phyloP scores from a whole-genome alignment of 2,113 vertebrate species.

The Pelusios castaneus region DNA sequence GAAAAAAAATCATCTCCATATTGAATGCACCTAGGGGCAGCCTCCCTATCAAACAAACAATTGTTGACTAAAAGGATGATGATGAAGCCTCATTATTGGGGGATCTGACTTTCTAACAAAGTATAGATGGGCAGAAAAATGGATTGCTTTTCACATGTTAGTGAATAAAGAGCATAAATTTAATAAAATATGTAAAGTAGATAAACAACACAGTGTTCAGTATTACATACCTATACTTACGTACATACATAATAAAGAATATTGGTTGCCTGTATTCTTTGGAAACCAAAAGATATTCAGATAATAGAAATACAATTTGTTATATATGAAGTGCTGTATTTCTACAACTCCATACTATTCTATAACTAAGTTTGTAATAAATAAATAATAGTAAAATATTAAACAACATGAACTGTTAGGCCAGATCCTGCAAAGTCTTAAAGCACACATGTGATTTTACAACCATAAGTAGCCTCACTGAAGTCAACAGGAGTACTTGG shows the following conservation, averaged over 20 bases:
- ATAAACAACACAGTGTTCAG: background rate
- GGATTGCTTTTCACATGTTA: accelerated
- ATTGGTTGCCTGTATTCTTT: background rate
- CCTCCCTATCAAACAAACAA: background rate
- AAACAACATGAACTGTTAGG: accelerated
- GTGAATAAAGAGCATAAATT: accelerated
- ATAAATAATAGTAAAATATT: accelerated
- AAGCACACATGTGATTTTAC: accelerated
- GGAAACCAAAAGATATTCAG: background rate
- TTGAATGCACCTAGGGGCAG: background rate
- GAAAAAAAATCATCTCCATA: background rate
- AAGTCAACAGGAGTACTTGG: background rate
- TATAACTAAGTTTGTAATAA: too few species aligned
- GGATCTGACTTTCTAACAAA: accelerated
- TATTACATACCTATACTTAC: background rate
- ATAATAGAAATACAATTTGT: accelerated
- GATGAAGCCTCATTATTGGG: accelerated
- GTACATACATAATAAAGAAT: background rate
- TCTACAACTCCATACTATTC: background rate
- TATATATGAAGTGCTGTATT: accelerated
- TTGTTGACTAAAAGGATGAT: background rate
- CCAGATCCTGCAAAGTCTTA: background rate
- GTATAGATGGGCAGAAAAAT: accelerated
- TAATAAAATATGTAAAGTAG: accelerated
- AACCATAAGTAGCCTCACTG: accelerated